These are phyloP conservation scores for Rhynchophorus ferrugineus DNA, from an alignment of 1,140 invertebrate genomes.

Conservation along the genomic window DNA sequence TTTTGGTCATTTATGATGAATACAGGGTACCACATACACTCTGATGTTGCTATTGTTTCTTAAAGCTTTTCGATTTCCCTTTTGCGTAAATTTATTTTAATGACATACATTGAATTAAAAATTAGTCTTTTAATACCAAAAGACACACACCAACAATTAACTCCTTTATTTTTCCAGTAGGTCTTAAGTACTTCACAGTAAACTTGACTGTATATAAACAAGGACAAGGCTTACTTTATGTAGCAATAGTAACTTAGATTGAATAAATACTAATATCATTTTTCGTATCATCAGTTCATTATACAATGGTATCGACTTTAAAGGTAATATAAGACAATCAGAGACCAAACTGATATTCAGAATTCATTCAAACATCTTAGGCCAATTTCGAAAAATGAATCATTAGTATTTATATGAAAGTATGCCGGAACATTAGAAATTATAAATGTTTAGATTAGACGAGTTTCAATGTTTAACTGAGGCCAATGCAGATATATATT, in stretches of 20 bases:
- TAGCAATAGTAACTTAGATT: not conserved
- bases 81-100: too few species aligned
- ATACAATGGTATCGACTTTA: not conserved
- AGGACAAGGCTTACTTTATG: constrained; percentile 1
- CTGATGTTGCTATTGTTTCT: not conserved
- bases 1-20: not conserved
- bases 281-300: not conserved
- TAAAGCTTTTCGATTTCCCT: not conserved
- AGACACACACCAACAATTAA: too few species aligned
- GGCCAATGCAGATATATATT: not conserved
- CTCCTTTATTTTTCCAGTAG: too few species aligned
- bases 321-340: not conserved
- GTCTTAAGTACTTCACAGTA: not conserved
- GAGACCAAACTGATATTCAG: too few species aligned
- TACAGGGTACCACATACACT: not conserved
- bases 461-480: not conserved
- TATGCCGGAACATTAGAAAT: not conserved
- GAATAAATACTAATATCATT: not conserved
- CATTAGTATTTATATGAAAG: not conserved
- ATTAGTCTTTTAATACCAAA: too few species aligned
- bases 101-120: too few species aligned
- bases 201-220: not conserved
- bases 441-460: not conserved
- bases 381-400: not conserved
- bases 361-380: too few species aligned